These are phyloP conservation scores for Campaea margaritaria DNA, from an alignment of 2,888 invertebrate species.

Conservation along the genomic window DNA sequence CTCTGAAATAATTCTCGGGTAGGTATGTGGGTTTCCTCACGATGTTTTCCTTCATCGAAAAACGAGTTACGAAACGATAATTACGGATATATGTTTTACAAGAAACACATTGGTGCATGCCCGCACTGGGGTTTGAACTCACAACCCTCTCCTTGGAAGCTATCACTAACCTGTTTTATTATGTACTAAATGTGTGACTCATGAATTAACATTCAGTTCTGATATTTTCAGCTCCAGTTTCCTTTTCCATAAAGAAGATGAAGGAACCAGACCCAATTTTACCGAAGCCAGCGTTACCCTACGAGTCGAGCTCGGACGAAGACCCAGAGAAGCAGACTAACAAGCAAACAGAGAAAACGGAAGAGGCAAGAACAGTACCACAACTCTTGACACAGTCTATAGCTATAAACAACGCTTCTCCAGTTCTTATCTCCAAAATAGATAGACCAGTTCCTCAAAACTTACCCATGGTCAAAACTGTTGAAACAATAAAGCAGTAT, in stretches of 20 bases:
- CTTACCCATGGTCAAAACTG: conserved; percentile 52
- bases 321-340: conserved; percentile 61
- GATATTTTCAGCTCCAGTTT: conserved; percentile 87
- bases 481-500: conserved; percentile 38
- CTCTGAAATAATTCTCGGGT: no score
- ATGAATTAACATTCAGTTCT: conserved; percentile 25
- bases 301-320: conserved; percentile 91
- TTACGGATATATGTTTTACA: no score
- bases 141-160: no score
- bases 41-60: no score
- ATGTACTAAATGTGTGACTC: no score
- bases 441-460: conserved; percentile 59
- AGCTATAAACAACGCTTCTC: conserved; percentile 54
- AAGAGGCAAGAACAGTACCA: conserved; percentile 35
- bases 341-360: conserved; percentile 38
- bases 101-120: no score
- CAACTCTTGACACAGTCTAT: conserved; percentile 40
- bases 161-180: no score
- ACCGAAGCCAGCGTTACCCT: conserved; percentile 90
- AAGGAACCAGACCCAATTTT: conserved; percentile 89
- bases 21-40: no score
- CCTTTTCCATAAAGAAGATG: conserved; percentile 93
- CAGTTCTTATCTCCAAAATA: conserved; percentile 70
- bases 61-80: no score
- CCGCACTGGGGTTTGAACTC: no score